A percentile compares a stretch with the other conserved stretches of the same genome.
These are phyloP conservation scores for Pterostichus niger DNA, from an alignment of 2,888 invertebrate species.

Conservation along the genomic window DNA sequence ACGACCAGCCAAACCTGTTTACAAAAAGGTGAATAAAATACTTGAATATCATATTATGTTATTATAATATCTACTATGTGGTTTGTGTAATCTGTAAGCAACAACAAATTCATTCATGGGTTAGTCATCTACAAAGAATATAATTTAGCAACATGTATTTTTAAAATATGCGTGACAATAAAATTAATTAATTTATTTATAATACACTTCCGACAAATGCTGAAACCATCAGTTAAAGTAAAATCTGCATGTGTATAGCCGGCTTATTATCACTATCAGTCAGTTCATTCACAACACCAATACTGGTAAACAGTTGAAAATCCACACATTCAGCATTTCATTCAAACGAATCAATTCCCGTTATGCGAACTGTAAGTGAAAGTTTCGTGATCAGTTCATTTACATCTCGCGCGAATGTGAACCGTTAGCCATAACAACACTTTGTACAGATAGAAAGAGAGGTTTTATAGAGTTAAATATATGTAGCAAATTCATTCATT, in stretches of 20 bases:
- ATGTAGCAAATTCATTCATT: neutral
- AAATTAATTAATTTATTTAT: neutral
- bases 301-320: neutral
- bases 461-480: neutral
- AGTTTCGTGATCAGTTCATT: neutral
- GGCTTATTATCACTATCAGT: no score
- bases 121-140: no score
- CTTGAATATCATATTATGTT: no score
- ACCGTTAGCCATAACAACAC: neutral
- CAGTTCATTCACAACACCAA: constrained; percentile 1
- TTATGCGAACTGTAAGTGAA: constrained; percentile 37
- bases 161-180: no score
- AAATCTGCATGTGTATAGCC: constrained; percentile 3
- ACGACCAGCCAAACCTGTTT: constrained; percentile 10
- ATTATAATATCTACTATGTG: no score
- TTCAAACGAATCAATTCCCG: constrained; percentile 2
- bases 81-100: no score
- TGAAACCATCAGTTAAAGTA: neutral
- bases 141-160: no score
- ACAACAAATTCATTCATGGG: no score
- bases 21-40: neutral
- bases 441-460: no score
- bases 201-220: neutral
- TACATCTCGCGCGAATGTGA: neutral
- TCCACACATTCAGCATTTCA: neutral